Evolutionary conservation across 2,113 vertebrate genomes (phyloP), one percentile per base, ranked within the genome.

Genomic region (Andinoacara biseriatus): DNA sequence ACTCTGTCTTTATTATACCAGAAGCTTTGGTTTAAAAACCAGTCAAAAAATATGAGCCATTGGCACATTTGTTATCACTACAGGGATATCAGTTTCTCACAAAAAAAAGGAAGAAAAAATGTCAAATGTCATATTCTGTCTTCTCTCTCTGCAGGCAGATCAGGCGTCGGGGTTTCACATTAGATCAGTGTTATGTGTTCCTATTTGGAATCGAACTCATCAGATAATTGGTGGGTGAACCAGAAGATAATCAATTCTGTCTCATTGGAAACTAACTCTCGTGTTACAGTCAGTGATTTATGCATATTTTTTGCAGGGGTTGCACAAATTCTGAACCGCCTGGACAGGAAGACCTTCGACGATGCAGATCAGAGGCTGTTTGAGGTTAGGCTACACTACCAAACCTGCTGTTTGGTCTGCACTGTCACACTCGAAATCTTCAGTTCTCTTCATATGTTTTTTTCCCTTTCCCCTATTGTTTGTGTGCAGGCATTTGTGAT

Each of bases 121-220:
- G 40, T 26, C n/a, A 61, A 80, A 52, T 38, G 18, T 6, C 2
- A 59, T 11, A n/a, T 58, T 63, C 4, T 20, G 29, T 57, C 15
- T 67, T 69, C 14, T 78, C 31, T 88, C 10, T 76, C 80, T 38
- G 38, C 89, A 96, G 96, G 95, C 94, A 14, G 96, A 96, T 78
- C 95, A 95, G 49, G 96, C 95, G 29, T 96, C 96, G 2, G 96
- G 96, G 35, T 96, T 95, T 91, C 96, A 96, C 86, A 95, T 96
- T 81, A 92, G 96, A 80, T 96, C 96, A 20, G 95, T 96, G 87
- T 65, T 96, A 33, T 96, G 96, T 82, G 96, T 96, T 18, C 96
- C 96, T 13, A 96, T 96, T 89, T 96, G 96, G 96, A 96, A 96
- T 91, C 87, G 95, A 86, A 96, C 95, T 74, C 96, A 96, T 88